phyloP scores from a whole-genome alignment of 2,797 vertebrate genomes.

The Chaetodon trifasciatus region DNA sequence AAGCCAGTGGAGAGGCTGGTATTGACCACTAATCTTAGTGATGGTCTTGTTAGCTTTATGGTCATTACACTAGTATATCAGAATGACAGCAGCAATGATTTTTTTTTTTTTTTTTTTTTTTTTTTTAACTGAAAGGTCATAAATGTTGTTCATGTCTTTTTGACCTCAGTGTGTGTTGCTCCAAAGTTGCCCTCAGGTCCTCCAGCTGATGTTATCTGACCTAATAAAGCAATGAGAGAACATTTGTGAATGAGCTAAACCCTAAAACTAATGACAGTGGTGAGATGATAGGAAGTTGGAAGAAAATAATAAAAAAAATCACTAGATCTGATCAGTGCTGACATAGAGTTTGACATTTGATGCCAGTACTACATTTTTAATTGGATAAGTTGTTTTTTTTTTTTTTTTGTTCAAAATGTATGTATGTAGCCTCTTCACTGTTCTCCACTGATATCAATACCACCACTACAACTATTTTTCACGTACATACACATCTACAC shows the following conservation, averaged over 20 bases:
- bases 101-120: slow-evolving; percentile 24
- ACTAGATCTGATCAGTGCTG: neutral
- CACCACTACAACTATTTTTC: neutral
- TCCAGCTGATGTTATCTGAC: slow-evolving; percentile 42
- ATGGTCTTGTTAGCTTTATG: slow-evolving; percentile 18
- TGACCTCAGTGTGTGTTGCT: slow-evolving; percentile 29
- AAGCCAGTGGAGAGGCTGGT: slow-evolving; percentile 5
- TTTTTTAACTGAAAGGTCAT: slow-evolving; percentile 23
- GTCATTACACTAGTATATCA: slow-evolving; percentile 16
- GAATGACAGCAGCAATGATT: slow-evolving; percentile 43
- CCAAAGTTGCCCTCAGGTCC: slow-evolving; percentile 26
- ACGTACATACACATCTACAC: neutral
- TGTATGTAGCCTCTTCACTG: too few species aligned
- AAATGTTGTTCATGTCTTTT: slow-evolving; percentile 23
- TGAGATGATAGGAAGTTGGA: neutral
- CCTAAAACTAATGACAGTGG: neutral
- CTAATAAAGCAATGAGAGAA: slow-evolving; percentile 40
- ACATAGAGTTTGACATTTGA: neutral
- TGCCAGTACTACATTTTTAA: neutral
- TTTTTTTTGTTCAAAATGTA: neutral
- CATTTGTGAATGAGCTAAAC: slow-evolving; percentile 8
- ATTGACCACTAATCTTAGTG: neutral
- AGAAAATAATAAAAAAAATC: neutral
- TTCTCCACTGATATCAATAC: neutral
- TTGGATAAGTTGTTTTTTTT: neutral